Conservation (phyloP, 1,140 invertebrate species). For the Brachionus plicatilis region DNA sequence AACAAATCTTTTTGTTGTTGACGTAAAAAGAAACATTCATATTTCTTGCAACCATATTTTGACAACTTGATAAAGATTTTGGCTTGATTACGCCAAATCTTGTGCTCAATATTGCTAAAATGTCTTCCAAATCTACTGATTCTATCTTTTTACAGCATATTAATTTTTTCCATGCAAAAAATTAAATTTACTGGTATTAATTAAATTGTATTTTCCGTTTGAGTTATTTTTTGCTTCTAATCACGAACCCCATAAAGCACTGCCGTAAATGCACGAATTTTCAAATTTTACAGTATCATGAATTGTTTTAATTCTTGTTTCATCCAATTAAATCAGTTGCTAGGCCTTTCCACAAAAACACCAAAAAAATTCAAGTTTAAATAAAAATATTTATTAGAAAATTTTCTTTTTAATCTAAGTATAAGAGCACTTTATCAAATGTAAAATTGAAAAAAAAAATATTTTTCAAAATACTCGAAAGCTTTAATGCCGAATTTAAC, state of each 20-base stretch:
- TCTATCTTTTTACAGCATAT: background rate
- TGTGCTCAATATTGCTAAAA: background rate
- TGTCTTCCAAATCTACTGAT: background rate
- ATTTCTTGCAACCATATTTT: background rate
- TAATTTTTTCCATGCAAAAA: background rate
- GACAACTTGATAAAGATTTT: background rate
- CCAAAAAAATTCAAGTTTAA: too few relatives aligned
- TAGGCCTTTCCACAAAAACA: too few relatives aligned
- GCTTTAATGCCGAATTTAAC: too few relatives aligned
- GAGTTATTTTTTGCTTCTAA: background rate
- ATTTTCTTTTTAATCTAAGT: too few relatives aligned
- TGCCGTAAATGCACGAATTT: background rate
- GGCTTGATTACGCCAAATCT: background rate
- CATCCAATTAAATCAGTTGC: too few relatives aligned
- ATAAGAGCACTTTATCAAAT: too few relatives aligned
- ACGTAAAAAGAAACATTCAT: background rate
- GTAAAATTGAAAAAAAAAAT: too few relatives aligned
- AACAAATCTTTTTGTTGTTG: background rate
- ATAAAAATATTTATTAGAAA: too few relatives aligned
- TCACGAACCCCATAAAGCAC: constrained; percentile 4
- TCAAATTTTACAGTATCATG: constrained; percentile 22
- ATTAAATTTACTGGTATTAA: background rate
- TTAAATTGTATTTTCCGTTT: background rate
- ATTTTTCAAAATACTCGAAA: too few relatives aligned
- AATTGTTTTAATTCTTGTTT: too few relatives aligned